Conservation (phyloP, 2,797 vertebrate genomes). For the Choloepus didactylus region DNA sequence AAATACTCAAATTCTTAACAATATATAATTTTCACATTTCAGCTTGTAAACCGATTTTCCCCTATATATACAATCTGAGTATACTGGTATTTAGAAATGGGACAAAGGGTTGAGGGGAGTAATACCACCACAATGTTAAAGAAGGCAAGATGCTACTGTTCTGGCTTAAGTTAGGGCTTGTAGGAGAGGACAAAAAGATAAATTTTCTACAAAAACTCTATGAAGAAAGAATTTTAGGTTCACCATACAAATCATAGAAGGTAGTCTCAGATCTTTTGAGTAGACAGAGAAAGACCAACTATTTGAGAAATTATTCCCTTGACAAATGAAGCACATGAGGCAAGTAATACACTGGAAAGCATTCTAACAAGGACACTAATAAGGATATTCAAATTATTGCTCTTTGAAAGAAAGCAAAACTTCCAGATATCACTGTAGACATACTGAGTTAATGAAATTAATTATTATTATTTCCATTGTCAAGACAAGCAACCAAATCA, state of each 20-base stretch:
- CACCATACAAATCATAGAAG: conserved; percentile 32
- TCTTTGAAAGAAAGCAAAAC: background rate
- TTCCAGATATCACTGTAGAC: background rate
- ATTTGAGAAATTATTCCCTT: background rate
- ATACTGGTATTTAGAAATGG: background rate
- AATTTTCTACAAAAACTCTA: background rate
- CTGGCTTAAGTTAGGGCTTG: background rate
- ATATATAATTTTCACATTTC: background rate
- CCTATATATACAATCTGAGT: background rate
- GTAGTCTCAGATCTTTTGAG: background rate
- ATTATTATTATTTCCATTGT: background rate
- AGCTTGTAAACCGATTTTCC: background rate
- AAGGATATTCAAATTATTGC: background rate
- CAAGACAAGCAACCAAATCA: background rate
- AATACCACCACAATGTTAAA: background rate
- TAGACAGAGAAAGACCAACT: background rate
- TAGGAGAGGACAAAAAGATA: background rate
- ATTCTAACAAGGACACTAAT: background rate
- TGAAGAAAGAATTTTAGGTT: background rate
- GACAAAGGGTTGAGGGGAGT: background rate
- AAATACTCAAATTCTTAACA: background rate
- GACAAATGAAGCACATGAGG: background rate
- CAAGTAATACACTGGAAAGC: background rate
- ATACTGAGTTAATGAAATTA: background rate
- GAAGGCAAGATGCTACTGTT: background rate